Evolutionary conservation across 2,113 vertebrate species (phyloP).

Genomic region (Bubalus kerabau): DNA sequence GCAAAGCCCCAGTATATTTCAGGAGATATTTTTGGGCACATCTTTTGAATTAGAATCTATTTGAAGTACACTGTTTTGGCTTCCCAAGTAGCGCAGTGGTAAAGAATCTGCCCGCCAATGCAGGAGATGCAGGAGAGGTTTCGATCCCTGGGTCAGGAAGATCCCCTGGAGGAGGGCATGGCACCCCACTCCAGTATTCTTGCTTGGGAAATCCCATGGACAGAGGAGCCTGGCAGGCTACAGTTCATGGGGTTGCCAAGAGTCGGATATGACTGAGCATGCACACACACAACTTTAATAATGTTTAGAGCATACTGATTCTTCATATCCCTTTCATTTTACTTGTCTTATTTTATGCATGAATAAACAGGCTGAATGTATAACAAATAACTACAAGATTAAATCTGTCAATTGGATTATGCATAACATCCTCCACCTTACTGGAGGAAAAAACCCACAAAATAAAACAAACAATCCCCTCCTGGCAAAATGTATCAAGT

Average conservation of each 20-base stretch:
- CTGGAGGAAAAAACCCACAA: background rate
- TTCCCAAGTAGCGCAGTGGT: background rate
- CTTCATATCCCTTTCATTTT: conserved; percentile 46
- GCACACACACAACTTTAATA: background rate
- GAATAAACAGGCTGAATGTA: conserved; percentile 33
- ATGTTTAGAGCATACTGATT: background rate
- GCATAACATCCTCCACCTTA: background rate
- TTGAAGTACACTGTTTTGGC: background rate
- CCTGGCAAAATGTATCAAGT: background rate
- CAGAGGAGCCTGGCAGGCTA: background rate
- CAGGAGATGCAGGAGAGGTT: background rate
- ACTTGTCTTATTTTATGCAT: conserved; percentile 45
- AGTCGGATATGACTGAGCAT: background rate
- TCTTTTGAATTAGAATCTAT: conserved; percentile 19
- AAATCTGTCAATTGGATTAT: conserved; percentile 55
- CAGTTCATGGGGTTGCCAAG: background rate
- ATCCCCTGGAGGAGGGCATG: background rate
- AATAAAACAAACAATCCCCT: background rate
- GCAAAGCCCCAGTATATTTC: background rate
- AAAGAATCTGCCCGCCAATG: background rate
- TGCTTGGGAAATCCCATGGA: background rate
- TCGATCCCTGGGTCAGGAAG: background rate
- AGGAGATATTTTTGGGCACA: background rate
- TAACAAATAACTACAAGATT: conserved; percentile 40
- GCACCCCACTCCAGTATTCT: background rate